A percentile compares a stretch with the other conserved stretches of the same genome.
Conservation (phyloP, 1,140 invertebrate species). For the Psilanteris sp. region DNA sequence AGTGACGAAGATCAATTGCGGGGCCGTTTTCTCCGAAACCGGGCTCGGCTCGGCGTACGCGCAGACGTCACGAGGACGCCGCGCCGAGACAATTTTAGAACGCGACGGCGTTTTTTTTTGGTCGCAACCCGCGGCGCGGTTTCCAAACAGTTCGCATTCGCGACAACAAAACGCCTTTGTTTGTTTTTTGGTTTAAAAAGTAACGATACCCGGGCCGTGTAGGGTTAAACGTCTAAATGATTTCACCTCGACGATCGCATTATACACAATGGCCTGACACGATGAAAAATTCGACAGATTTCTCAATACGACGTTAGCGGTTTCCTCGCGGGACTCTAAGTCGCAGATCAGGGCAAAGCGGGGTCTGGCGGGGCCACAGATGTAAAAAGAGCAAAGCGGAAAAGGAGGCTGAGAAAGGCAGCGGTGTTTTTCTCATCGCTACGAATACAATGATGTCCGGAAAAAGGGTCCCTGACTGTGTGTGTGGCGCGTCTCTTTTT, state of each 20-base stretch:
- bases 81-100: conserved; percentile 34
- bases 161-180: conserved; percentile 33
- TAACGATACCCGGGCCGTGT: conserved; percentile 17
- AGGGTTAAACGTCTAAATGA: conserved; percentile 50
- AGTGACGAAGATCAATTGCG: conserved; percentile 60
- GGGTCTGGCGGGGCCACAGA: conserved; percentile 61
- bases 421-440: conserved; percentile 64
- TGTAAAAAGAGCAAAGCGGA: conserved; percentile 62
- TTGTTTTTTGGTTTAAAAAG: conserved; percentile 6
- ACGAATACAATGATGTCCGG: conserved; percentile 67
- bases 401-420: conserved; percentile 61
- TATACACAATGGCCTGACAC: conserved; percentile 55
- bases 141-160: conserved; percentile 17
- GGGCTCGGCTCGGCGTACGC: too few relatives aligned
- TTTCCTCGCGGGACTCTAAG: conserved; percentile 62
- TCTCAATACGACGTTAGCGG: conserved; percentile 62
- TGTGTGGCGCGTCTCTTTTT: conserved; percentile 21
- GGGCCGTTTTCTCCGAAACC: conserved; percentile 47
- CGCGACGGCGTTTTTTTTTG: too few relatives aligned
- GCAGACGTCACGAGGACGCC: too few relatives aligned
- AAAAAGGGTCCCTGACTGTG: conserved; percentile 54
- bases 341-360: conserved; percentile 58
- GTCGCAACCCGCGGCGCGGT: too few relatives aligned
- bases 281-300: conserved; percentile 64
- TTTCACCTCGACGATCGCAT: conserved; percentile 30